Evolutionary conservation across 1,140 invertebrate species (phyloP).

Genomic region (Pygmarrhopalites habei): DNA sequence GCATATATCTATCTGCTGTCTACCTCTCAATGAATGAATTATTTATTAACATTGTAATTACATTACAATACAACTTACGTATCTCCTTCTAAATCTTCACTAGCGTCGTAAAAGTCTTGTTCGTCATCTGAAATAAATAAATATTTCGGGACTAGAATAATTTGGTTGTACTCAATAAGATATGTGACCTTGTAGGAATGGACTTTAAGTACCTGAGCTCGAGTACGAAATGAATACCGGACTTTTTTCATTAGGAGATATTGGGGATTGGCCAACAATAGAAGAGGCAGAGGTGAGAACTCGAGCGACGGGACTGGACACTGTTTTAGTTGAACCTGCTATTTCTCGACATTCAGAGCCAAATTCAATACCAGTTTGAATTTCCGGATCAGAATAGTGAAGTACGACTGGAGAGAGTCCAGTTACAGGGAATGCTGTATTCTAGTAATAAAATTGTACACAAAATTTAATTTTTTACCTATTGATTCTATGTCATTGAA

Average conservation of each 20-base stretch:
- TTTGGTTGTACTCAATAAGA: no score
- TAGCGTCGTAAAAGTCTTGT: slow-evolving; percentile 92
- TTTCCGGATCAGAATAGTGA: slow-evolving; percentile 35
- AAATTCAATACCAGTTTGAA: slow-evolving; percentile 35
- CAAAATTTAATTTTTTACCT: no score
- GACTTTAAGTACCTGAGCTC: no score
- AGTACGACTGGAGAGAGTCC: slow-evolving; percentile 49
- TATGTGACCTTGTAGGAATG: no score
- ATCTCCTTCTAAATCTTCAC: slow-evolving; percentile 53
- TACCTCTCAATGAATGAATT: no score
- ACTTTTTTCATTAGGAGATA: slow-evolving; percentile 33
- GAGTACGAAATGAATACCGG: slow-evolving; percentile 72
- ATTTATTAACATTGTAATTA: no score
- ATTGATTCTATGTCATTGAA: no score
- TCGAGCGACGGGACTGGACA: neutral
- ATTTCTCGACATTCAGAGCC: slow-evolving; percentile 31
- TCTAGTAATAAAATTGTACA: slow-evolving; percentile 51
- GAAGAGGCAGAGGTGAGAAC: slow-evolving; percentile 4
- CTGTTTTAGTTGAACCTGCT: neutral
- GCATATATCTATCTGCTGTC: no score
- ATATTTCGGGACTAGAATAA: no score
- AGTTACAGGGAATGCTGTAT: slow-evolving; percentile 79
- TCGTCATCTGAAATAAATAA: no score
- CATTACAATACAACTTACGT: no score
- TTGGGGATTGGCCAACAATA: slow-evolving; percentile 61